Conservation (phyloP, 2,888 invertebrate species). For the Tholera decimalis region DNA sequence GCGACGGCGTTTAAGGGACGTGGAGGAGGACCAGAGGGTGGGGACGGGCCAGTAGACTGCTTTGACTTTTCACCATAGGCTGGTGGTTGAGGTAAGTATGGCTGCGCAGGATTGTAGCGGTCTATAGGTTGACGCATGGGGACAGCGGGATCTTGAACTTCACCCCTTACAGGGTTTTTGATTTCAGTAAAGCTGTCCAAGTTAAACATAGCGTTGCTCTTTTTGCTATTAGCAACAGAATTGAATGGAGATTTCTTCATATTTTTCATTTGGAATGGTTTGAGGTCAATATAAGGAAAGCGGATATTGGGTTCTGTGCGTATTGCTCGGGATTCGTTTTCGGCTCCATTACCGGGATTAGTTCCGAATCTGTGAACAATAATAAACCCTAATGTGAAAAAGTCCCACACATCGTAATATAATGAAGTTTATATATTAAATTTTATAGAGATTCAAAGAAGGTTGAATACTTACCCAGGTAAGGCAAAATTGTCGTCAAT, state of each 20-base stretch:
- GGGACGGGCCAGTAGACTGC: slow-evolving; percentile 68
- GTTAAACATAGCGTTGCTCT: slow-evolving; percentile 79
- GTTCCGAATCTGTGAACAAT: slow-evolving; percentile 81
- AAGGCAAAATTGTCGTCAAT: slow-evolving; percentile 84
- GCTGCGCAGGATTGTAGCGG: slow-evolving; percentile 89
- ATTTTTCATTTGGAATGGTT: slow-evolving; percentile 86
- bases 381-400: slow-evolving; percentile 2
- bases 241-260: slow-evolving; percentile 72
- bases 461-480: slow-evolving; percentile 79
- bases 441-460: not conserved
- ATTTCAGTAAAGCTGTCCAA: slow-evolving; percentile 78
- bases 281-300: slow-evolving; percentile 86
- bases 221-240: slow-evolving; percentile 75
- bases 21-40: slow-evolving; percentile 48
- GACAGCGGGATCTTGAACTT: slow-evolving; percentile 80
- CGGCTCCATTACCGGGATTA: slow-evolving; percentile 83
- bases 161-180: slow-evolving; percentile 82
- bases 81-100: slow-evolving; percentile 81
- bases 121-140: slow-evolving; percentile 78
- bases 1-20: slow-evolving; percentile 65
- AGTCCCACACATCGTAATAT: not conserved
- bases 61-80: slow-evolving; percentile 81
- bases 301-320: slow-evolving; percentile 84
- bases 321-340: slow-evolving; percentile 88
- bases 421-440: not conserved